Percentiles rank a stretch among this genome's conserved stretches.
Conservation (phyloP, 2,888 invertebrate species). For the Odontothrips loti region DNA sequence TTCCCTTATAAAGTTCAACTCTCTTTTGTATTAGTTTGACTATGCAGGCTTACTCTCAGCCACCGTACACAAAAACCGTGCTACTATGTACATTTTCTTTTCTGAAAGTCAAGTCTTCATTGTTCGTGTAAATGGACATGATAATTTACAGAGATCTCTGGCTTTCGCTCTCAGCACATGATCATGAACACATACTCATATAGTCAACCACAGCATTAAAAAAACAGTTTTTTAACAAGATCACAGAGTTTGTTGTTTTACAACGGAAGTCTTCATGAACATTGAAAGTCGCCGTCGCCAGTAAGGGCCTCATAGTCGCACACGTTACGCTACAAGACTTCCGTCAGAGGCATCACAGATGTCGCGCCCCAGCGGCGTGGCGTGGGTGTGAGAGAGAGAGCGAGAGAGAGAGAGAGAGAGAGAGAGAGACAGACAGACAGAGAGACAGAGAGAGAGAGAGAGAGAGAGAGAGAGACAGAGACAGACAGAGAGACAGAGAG, state of each 20-base stretch:
- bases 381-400: too few species aligned
- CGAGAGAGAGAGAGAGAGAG: too few species aligned
- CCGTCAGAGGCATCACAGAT: too few species aligned
- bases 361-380: too few species aligned
- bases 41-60: neutral
- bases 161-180: constrained; percentile 5
- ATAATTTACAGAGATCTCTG: constrained; percentile 21
- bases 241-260: constrained; percentile 23
- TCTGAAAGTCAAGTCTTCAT: constrained; percentile 19
- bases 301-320: too few species aligned
- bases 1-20: constrained; percentile 25
- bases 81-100: neutral
- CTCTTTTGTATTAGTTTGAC: too few species aligned
- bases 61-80: neutral
- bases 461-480: too few species aligned
- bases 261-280: neutral
- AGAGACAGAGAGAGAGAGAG: too few species aligned
- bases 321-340: too few species aligned
- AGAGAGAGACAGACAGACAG: too few species aligned
- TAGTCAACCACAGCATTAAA: constrained; percentile 19
- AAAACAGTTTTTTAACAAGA: neutral
- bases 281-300: too few species aligned
- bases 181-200: constrained; percentile 26
- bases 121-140: constrained; percentile 18
- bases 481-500: too few species aligned